Percentiles rank a stretch among this genome's conserved stretches.
These are phyloP conservation scores for Apantesis nais DNA, from an alignment of 2,888 invertebrate genomes.

Conservation along the genomic window DNA sequence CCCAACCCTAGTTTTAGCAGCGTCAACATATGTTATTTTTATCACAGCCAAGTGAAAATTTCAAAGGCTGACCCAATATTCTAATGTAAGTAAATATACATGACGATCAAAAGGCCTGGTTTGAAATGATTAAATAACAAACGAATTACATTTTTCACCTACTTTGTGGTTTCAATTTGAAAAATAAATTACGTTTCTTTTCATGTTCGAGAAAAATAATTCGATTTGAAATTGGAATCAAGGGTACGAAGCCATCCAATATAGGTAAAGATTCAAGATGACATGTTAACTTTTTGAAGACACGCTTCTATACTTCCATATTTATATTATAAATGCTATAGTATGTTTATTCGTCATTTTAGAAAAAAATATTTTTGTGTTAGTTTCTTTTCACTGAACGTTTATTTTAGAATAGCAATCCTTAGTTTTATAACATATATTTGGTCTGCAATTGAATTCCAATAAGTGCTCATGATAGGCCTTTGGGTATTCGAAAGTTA, in stretches of 20 bases:
- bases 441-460: too few species aligned
- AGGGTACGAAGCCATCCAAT: background rate
- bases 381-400: too few species aligned
- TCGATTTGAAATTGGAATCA: constrained; percentile 6
- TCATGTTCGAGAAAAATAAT: background rate
- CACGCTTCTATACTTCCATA: background rate
- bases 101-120: background rate
- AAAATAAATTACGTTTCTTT: background rate
- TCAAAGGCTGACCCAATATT: background rate
- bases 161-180: constrained; percentile 3
- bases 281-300: background rate
- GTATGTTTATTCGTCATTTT: too few species aligned
- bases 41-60: background rate
- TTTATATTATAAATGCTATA: background rate
- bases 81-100: background rate
- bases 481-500: too few species aligned
- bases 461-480: too few species aligned
- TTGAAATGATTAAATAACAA: background rate
- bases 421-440: too few species aligned
- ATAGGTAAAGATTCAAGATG: constrained; percentile 1
- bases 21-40: background rate
- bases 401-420: too few species aligned
- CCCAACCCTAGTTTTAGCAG: background rate
- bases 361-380: too few species aligned
- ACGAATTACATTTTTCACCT: background rate